Evolutionary conservation across 1,140 invertebrate species (phyloP).

Genomic region (Drosophila yakuba): DNA sequence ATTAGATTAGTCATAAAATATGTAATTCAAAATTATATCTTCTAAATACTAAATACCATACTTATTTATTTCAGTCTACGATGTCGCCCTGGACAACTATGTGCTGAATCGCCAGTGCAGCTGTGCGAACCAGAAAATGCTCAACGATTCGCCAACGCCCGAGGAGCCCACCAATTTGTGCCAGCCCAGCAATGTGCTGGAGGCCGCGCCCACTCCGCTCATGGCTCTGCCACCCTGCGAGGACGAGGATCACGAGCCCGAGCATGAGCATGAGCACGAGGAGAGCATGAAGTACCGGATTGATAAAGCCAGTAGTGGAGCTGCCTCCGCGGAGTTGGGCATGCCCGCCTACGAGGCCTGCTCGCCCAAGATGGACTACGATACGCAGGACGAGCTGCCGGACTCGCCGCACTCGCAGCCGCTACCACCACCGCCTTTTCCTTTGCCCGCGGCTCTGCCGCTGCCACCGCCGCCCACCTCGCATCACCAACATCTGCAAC

Average conservation of each 20-base stretch:
- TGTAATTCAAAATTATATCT: background rate
- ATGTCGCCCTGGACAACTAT: constrained; percentile 61
- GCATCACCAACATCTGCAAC: constrained; percentile 54
- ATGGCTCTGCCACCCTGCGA: constrained; percentile 51
- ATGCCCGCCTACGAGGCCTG: constrained; percentile 68
- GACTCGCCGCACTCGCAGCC: constrained; percentile 68
- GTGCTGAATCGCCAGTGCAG: constrained; percentile 67
- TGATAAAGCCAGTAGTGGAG: constrained; percentile 63
- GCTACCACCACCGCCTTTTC: constrained; percentile 48
- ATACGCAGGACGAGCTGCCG: constrained; percentile 68
- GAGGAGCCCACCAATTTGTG: constrained; percentile 72
- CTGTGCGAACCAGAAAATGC: constrained; percentile 61
- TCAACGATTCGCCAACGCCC: constrained; percentile 64
- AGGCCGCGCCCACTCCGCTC: constrained; percentile 35
- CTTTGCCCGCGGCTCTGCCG: constrained; percentile 33
- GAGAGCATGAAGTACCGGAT: constrained; percentile 68
- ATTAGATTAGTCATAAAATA: constrained; percentile 20
- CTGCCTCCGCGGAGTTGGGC: constrained; percentile 63
- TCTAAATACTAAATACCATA: background rate
- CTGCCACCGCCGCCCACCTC: constrained; percentile 46
- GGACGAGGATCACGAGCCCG: constrained; percentile 51
- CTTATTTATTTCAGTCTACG: constrained; percentile 60
- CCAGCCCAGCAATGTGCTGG: constrained; percentile 54
- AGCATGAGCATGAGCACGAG: constrained; percentile 26
- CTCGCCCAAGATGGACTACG: constrained; percentile 72